Evolutionary conservation across 2,888 invertebrate species (phyloP).

Genomic region (Myopa testacea): DNA sequence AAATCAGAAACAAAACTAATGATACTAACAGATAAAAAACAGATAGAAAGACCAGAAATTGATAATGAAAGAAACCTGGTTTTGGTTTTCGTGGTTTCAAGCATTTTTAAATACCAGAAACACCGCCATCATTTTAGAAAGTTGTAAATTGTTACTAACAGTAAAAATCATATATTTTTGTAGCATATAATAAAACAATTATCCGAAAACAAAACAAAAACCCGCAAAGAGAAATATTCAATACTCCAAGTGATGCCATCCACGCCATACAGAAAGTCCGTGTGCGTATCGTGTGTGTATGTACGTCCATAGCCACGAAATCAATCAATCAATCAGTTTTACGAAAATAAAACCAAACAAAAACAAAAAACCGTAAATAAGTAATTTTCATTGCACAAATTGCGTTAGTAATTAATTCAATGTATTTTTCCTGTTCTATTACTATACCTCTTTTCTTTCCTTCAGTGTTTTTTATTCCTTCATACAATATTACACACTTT

Average conservation of each 20-base stretch:
- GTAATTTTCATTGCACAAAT: conserved; percentile 37
- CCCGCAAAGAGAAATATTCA: neutral
- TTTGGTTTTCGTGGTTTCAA: neutral
- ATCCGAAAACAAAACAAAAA: conserved; percentile 19
- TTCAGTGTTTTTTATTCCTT: conserved; percentile 29
- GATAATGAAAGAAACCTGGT: neutral
- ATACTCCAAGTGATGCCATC: conserved; percentile 31
- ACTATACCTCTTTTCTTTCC: conserved; percentile 13
- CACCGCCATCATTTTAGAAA: neutral
- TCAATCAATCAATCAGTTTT: conserved; percentile 4
- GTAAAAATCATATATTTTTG: neutral
- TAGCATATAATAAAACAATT: conserved; percentile 1
- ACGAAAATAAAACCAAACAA: conserved; percentile 15
- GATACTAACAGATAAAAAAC: conserved; percentile 41
- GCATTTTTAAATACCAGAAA: neutral
- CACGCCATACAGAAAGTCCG: conserved; percentile 15
- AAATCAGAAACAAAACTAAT: conserved; percentile 37
- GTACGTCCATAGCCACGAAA: conserved; percentile 27
- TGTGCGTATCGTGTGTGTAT: conserved; percentile 32
- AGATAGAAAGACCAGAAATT: neutral
- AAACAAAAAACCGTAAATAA: conserved; percentile 28
- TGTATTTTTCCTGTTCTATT: conserved; percentile 26
- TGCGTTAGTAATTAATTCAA: conserved; percentile 20
- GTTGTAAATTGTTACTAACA: conserved; percentile 23
- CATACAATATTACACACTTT: neutral